A percentile compares a stretch with the other conserved stretches of the same genome.
Evolutionary conservation across 2,888 invertebrate species (phyloP).

Genomic region (Cheilosia impressa): DNA sequence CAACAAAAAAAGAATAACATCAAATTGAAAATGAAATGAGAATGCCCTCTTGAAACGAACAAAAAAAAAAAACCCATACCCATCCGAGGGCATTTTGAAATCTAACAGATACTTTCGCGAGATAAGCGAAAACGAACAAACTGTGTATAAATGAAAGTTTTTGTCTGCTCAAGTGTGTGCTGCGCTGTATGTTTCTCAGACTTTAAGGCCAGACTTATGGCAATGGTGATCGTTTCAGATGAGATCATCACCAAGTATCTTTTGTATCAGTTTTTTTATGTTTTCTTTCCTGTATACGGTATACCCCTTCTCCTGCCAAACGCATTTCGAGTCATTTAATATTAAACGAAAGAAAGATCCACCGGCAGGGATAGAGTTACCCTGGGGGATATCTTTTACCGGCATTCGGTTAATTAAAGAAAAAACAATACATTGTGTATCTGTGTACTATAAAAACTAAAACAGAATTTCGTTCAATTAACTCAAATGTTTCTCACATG

Average conservation of each 20-base stretch:
- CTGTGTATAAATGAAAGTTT: slow-evolving; percentile 61
- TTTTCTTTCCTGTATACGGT: slow-evolving; percentile 3
- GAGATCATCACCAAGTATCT: slow-evolving; percentile 67
- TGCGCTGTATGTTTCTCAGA: slow-evolving; percentile 49
- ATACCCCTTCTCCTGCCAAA: slow-evolving; percentile 29
- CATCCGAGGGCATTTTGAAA: slow-evolving; percentile 66
- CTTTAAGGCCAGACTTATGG: slow-evolving; percentile 69
- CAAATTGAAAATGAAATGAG: slow-evolving; percentile 60
- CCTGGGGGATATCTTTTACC: slow-evolving; percentile 73
- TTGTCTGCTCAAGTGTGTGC: slow-evolving; percentile 59
- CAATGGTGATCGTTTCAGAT: slow-evolving; percentile 43
- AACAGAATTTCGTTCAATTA: slow-evolving; percentile 65
- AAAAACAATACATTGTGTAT: slow-evolving; percentile 17
- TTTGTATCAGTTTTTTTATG: slow-evolving; percentile 16
- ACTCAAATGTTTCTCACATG: slow-evolving; percentile 70
- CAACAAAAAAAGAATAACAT: slow-evolving; percentile 30
- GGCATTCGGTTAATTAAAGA: slow-evolving; percentile 70
- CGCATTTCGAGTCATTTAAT: slow-evolving; percentile 64
- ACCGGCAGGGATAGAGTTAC: slow-evolving; percentile 64
- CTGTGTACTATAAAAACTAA: slow-evolving; percentile 15
- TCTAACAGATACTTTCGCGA: slow-evolving; percentile 72
- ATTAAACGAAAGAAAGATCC: slow-evolving; percentile 42
- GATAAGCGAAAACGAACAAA: slow-evolving; percentile 56
- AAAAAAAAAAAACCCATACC: slow-evolving; percentile 30
- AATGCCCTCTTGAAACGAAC: slow-evolving; percentile 57